Evolutionary conservation across 2,113 vertebrate species (phyloP).

Genomic region (Phyllostomus discolor): DNA sequence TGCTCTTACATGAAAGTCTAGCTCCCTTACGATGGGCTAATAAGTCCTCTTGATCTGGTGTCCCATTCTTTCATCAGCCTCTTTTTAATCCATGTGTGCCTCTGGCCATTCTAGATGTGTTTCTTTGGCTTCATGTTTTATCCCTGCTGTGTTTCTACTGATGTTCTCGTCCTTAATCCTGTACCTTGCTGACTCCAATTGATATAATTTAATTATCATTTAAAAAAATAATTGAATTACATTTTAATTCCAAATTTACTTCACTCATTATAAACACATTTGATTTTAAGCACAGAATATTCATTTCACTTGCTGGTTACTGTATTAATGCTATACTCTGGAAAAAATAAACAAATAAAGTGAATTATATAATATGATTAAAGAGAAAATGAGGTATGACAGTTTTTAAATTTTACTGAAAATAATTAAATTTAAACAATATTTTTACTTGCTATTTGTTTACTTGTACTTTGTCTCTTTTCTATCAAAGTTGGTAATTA

Average conservation of each 20-base stretch:
- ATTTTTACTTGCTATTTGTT: background rate
- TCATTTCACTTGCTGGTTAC: background rate
- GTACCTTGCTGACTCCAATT: background rate
- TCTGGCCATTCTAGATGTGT: too few species aligned
- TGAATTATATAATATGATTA: background rate
- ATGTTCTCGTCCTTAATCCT: background rate
- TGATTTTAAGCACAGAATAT: background rate
- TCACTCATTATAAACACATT: background rate
- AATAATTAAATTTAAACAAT: slow-evolving; percentile 5
- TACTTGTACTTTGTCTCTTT: slow-evolving; percentile 23
- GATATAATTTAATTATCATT: background rate
- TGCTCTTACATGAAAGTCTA: background rate
- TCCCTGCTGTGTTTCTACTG: background rate
- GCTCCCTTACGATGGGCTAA: fast-evolving
- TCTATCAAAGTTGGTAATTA: background rate
- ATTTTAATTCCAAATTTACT: background rate
- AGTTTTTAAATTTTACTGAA: background rate
- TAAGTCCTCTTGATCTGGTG: background rate
- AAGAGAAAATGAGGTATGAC: background rate
- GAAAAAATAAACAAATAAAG: background rate
- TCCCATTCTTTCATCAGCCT: background rate
- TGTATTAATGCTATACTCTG: background rate
- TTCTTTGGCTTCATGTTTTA: background rate
- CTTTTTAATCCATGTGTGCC: too few species aligned
- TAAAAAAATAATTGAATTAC: background rate